A percentile compares a stretch with the other conserved stretches of the same genome.
phyloP scores from a whole-genome alignment of 2,797 vertebrate genomes.

The Channa striata region DNA sequence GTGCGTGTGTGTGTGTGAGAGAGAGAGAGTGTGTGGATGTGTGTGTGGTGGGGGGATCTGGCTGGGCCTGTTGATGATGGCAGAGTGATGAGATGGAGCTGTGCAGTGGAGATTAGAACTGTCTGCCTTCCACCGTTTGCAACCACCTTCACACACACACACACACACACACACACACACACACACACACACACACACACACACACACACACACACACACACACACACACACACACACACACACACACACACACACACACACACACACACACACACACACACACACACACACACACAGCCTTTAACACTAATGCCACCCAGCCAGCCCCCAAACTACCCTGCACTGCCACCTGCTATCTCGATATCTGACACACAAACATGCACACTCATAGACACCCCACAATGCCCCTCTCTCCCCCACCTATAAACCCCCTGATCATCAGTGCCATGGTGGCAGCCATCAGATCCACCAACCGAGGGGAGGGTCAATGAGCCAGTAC shows the following conservation, averaged over 20 bases:
- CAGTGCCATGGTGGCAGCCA: constrained; percentile 52
- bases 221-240: constrained; percentile 21
- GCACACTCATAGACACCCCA: constrained; percentile 2
- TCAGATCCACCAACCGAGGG: neutral
- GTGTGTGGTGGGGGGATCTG: constrained; percentile 59
- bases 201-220: constrained; percentile 24
- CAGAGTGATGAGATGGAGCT: constrained; percentile 81
- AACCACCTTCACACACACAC: constrained; percentile 14
- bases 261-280: constrained; percentile 28
- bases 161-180: neutral
- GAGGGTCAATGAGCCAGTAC: constrained; percentile 84
- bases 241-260: constrained; percentile 23
- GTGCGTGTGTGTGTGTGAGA: constrained; percentile 57
- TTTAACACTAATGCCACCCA: constrained; percentile 33
- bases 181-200: constrained; percentile 27
- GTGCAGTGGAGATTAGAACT: constrained; percentile 79
- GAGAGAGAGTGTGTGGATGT: constrained; percentile 35
- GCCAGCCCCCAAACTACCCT: constrained; percentile 47
- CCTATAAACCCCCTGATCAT: constrained; percentile 71
- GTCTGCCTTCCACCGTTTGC: constrained; percentile 67
- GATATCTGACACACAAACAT: constrained; percentile 47
- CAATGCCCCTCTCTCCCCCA: constrained; percentile 45
- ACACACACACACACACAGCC: constrained; percentile 26
- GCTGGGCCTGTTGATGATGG: constrained; percentile 76
- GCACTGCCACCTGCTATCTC: constrained; percentile 73